Evolutionary conservation across 2,888 invertebrate genomes (phyloP).

Genomic region (Lasioglossum figueresi): DNA sequence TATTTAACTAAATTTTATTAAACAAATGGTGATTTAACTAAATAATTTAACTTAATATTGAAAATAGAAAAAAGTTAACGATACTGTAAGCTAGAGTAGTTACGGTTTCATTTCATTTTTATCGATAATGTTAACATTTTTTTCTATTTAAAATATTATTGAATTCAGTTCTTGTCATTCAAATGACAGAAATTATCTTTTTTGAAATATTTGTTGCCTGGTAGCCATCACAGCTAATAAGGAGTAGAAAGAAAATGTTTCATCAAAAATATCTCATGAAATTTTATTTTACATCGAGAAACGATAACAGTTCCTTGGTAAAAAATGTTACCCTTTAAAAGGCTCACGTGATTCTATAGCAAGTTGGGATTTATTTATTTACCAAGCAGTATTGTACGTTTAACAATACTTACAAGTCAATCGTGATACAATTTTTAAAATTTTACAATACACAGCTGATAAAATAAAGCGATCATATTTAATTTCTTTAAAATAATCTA

Average conservation of each 20-base stretch:
- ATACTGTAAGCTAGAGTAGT: conserved; percentile 33
- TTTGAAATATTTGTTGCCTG: conserved; percentile 55
- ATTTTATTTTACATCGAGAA: conserved; percentile 1
- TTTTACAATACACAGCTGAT: conserved; percentile 20
- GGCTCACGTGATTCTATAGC: conserved; percentile 24
- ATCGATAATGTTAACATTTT: conserved; percentile 41
- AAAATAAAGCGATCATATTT: conserved; percentile 28
- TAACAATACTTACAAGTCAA: conserved; percentile 22
- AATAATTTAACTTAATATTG: conserved; percentile 73
- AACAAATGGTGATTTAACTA: conserved; percentile 72
- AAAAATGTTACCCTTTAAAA: conserved; percentile 17
- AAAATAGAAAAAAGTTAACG: conserved; percentile 60
- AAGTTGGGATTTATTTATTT: conserved; percentile 33
- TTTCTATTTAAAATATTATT: conserved; percentile 61
- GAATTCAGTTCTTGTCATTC: conserved; percentile 60
- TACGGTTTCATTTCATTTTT: conserved; percentile 18
- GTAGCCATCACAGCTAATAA: conserved; percentile 66
- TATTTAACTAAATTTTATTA: conserved; percentile 71
- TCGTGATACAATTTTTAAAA: conserved; percentile 31
- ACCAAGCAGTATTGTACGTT: conserved; percentile 21
- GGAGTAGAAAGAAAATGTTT: conserved; percentile 26
- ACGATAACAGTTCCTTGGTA: background rate
- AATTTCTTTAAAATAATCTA: conserved; percentile 37
- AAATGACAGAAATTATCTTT: conserved; percentile 57
- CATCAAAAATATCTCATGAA: conserved; percentile 11